A percentile compares a stretch with the other conserved stretches of the same genome.
These are phyloP conservation scores for Caranx ignobilis DNA, from an alignment of 2,113 vertebrate genomes.

Conservation along the genomic window DNA sequence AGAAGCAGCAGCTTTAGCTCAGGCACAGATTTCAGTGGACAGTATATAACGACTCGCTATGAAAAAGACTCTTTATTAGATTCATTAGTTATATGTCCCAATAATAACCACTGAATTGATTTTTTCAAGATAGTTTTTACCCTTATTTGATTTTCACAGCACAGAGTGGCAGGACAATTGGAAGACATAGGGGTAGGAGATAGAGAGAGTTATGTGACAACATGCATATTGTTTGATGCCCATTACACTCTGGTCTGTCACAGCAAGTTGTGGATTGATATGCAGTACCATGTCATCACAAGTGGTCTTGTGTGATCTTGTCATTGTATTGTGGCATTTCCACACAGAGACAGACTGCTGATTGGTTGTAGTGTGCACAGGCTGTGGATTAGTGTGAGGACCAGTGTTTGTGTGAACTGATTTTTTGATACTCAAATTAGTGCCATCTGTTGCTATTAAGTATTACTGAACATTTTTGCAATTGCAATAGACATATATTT, in stretches of 20 bases:
- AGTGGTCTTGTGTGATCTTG: too few relatives aligned
- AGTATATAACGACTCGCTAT: background rate
- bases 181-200: too few relatives aligned
- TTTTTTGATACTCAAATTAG: background rate
- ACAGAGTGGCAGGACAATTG: too few relatives aligned
- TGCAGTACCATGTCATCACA: background rate
- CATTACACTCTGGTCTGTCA: background rate
- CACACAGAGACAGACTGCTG: too few relatives aligned
- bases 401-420: background rate
- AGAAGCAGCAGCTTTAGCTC: background rate
- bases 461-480: background rate
- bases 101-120: background rate
- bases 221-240: too few relatives aligned
- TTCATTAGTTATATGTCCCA: background rate
- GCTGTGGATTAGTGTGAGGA: background rate
- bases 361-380: too few relatives aligned
- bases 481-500: background rate
- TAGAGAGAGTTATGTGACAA: too few relatives aligned
- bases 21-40: background rate
- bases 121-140: background rate
- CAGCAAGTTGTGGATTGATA: background rate
- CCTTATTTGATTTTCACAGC: too few relatives aligned
- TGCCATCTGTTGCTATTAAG: background rate
- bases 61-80: too few relatives aligned
- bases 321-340: too few relatives aligned